Base-by-base conservation (phyloP, 2,888 invertebrate species). In the Helicoverpa assulta region DNA sequence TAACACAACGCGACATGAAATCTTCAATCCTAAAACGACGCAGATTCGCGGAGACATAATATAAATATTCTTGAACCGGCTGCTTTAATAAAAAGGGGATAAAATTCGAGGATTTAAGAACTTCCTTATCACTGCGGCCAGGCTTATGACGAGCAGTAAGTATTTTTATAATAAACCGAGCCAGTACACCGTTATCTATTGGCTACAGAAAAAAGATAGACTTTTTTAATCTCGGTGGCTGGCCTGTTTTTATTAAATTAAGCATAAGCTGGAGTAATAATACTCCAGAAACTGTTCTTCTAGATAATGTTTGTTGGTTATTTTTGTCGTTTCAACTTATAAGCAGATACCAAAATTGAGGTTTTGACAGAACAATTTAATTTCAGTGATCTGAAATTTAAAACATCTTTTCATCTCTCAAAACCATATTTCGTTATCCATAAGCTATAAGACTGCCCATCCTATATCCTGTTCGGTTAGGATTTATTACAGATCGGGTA, bases 51-150 rank as follows among this genome's bases (percentile, higher is more conserved):
- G 68, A 78, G 68, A 66, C 58, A 68, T 76, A 57, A 83, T 81
- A 78, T 75, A 84, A 82, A 82, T 78, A 76, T 73, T 70, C 79
- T 71, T 68, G 73, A 77, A 71, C 60, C 81, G 71, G 55, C 65
- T 67, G 70, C 59, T 71, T 54, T 70, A 80, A 81, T 81, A 80
- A 85, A 83, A 81, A 75, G 51, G 59, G 76, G 73, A 84, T 86
- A 83, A 81, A 83, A 73, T 77, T 75, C 67, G 40, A 60, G 66
- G 63, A 76, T 76, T 84, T 78, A 79, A 66, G 70, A 65, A 64
- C 64, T 47, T 55, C 57, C 80, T 86, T 86, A 86, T 86, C 85
- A 82, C 67, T 75, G 73, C 57, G 68, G 54, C 40, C 84, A 79
- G 82, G 71, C 76, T 84, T 83, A 85, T 80, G 80, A 71, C 70